Evolutionary conservation across 2,888 invertebrate species (phyloP).

Genomic region (Dimorphilus gyrociliatus): DNA sequence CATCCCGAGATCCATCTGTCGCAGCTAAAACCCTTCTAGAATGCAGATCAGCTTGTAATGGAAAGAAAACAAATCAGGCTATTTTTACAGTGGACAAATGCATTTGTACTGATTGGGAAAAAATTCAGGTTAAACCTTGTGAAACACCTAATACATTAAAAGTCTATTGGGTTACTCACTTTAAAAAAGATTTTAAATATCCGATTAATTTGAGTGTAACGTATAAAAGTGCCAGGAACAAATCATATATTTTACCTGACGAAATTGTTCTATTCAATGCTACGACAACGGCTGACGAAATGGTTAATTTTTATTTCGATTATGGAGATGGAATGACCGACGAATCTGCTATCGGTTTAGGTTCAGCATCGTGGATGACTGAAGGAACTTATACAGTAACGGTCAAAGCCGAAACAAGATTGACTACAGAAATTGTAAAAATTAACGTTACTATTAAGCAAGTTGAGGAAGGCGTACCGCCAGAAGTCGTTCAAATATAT

Average conservation of each 20-base stretch:
- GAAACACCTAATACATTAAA: background rate
- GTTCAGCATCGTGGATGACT: no score
- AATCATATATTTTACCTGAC: slow-evolving; percentile 20
- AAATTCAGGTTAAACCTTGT: background rate
- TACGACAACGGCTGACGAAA: slow-evolving; percentile 10
- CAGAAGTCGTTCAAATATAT: slow-evolving; percentile 16
- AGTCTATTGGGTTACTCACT: background rate
- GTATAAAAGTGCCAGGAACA: slow-evolving; percentile 5
- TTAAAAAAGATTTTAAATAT: background rate
- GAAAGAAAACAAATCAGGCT: no score
- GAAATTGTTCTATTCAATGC: slow-evolving; percentile 19
- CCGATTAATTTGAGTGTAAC: slow-evolving; percentile 5
- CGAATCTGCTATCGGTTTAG: no score
- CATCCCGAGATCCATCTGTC: no score
- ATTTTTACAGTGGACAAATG: background rate
- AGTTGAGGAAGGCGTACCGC: slow-evolving; percentile 17
- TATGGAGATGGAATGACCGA: slow-evolving; percentile 20
- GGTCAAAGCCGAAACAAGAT: slow-evolving; percentile 14
- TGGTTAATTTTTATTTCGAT: slow-evolving; percentile 15
- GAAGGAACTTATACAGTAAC: slow-evolving; percentile 17
- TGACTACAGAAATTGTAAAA: slow-evolving; percentile 8
- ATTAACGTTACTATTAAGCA: slow-evolving; percentile 15
- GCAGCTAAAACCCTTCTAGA: no score
- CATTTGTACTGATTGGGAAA: slow-evolving; percentile 1
- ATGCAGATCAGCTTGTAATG: no score